Base-by-base conservation (phyloP, 2,888 invertebrate species). In the Chymomyza amoena region DNA sequence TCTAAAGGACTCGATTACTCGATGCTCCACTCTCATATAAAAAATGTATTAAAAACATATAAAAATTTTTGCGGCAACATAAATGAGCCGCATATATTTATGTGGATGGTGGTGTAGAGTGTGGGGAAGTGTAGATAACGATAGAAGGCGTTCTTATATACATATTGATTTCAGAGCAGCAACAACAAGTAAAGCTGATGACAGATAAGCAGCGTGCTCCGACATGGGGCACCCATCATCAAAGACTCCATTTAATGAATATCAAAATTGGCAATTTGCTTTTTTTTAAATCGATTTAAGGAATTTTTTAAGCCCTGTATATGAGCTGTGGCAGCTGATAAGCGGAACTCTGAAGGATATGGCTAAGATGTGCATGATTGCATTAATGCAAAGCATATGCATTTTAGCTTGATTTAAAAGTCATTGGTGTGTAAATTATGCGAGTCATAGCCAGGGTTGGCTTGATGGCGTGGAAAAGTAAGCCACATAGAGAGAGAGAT, bases 361-460 rank as follows among this genome's bases (percentile, higher is more conserved):
- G 76, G 76, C 76, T 71, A 76, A 84, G 84, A 83, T 84, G 82
- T 78, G 72, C 69, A 18, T 54, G 62, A 72, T 18, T 60, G n/a
- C 51, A 6, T 15, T 2, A n/a, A 54, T 70, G 52, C 62, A 28
- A 62, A 25, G 60, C 60, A 60, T 60, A 60, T 60, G 60, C 57
- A 57, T 57, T 57, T 57, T 57, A 25, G 57, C 25, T 10, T 77
- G 81, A 83, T 85, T 77, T 76, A 76, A 81, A 78, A 83, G 81
- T 71, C 86, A 83, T 86, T 81, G 79, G 87, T 77, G 87, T 74
- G 87, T 86, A 73, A 86, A 84, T 80, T 83, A 86, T 87, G 87
- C 75, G 71, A 81, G 82, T 86, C 82, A 83, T 79, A 84, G 73
- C 79, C 57, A 57, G 20, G 7, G 4, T 13, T 45, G 84, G 78